Conservation (phyloP, 2,113 vertebrate species). For the Clupea harengus region DNA sequence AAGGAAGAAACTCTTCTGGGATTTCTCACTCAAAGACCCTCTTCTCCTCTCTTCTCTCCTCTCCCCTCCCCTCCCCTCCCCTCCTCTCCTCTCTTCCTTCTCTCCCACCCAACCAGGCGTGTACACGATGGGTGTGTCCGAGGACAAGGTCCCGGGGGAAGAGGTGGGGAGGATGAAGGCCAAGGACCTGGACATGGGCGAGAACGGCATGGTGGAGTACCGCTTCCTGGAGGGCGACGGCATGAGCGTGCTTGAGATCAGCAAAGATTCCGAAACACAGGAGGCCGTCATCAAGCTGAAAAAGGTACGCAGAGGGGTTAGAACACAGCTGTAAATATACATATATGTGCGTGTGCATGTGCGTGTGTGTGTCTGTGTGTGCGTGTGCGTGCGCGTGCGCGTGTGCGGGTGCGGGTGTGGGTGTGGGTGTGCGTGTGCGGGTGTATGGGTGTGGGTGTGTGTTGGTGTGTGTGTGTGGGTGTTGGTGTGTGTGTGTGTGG, state of each 20-base stretch:
- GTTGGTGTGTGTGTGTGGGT: slow-evolving; percentile 19
- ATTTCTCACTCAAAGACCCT: background rate
- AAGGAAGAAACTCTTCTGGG: background rate
- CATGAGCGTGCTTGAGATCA: slow-evolving; percentile 83
- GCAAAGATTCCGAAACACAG: slow-evolving; percentile 89
- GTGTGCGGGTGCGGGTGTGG: too few species aligned
- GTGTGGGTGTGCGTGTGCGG: too few species aligned
- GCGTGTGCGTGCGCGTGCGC: too few species aligned
- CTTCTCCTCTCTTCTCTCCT: too few species aligned
- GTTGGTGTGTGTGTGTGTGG: slow-evolving; percentile 9
- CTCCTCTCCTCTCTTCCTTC: background rate
- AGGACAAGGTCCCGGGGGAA: slow-evolving; percentile 87
- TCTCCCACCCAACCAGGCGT: slow-evolving; percentile 73
- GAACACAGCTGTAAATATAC: background rate
- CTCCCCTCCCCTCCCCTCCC: too few species aligned
- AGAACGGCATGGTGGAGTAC: slow-evolving; percentile 92
- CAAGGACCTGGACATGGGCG: slow-evolving; percentile 90
- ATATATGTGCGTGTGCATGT: too few species aligned
- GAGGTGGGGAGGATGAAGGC: slow-evolving; percentile 93
- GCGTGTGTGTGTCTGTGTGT: too few species aligned
- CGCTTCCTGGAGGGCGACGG: slow-evolving; percentile 89
- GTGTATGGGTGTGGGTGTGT: too few species aligned
- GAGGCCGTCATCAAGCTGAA: slow-evolving; percentile 94
- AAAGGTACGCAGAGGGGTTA: slow-evolving; percentile 75
- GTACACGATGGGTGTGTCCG: slow-evolving; percentile 89